Percentiles rank a stretch among this genome's conserved stretches.
These are phyloP conservation scores for Drosophila biarmipes DNA, from an alignment of 1,140 invertebrate genomes.

Conservation along the genomic window DNA sequence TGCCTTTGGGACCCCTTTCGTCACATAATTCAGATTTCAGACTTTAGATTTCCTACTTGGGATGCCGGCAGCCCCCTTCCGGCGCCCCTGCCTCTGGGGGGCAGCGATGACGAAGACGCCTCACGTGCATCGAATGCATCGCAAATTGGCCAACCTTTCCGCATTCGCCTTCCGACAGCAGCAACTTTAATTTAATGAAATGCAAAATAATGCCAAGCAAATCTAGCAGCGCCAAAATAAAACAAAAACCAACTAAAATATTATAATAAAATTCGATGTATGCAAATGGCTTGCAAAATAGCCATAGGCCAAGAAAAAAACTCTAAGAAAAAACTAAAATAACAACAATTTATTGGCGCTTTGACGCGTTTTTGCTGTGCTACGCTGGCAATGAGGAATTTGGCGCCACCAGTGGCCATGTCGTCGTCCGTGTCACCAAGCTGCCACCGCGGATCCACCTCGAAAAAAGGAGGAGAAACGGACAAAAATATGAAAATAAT, in stretches of 20 bases:
- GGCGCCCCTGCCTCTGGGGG: neutral
- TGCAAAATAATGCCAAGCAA: constrained; percentile 73
- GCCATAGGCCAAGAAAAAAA: constrained; percentile 16
- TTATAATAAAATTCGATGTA: constrained; percentile 57
- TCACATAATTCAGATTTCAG: neutral
- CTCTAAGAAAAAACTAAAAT: constrained; percentile 4
- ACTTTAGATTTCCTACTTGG: neutral
- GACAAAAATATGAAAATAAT: neutral
- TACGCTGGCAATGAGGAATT: constrained; percentile 63
- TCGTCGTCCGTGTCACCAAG: constrained; percentile 61
- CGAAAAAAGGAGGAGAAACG: neutral
- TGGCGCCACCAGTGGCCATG: constrained; percentile 68
- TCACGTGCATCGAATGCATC: constrained; percentile 22
- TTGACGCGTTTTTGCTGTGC: constrained; percentile 65
- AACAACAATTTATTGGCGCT: constrained; percentile 63
- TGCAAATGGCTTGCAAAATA: constrained; percentile 65
- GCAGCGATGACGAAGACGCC: constrained; percentile 11
- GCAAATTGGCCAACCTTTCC: constrained; percentile 16
- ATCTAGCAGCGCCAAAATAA: constrained; percentile 51
- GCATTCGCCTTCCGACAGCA: constrained; percentile 34
- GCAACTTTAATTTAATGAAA: constrained; percentile 77
- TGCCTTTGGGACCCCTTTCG: constrained; percentile 17
- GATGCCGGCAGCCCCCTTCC: neutral
- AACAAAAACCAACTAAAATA: constrained; percentile 23
- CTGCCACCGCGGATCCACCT: constrained; percentile 40